Base-by-base conservation (phyloP, 2,113 vertebrate genomes). In the Nesoenas mayeri region DNA sequence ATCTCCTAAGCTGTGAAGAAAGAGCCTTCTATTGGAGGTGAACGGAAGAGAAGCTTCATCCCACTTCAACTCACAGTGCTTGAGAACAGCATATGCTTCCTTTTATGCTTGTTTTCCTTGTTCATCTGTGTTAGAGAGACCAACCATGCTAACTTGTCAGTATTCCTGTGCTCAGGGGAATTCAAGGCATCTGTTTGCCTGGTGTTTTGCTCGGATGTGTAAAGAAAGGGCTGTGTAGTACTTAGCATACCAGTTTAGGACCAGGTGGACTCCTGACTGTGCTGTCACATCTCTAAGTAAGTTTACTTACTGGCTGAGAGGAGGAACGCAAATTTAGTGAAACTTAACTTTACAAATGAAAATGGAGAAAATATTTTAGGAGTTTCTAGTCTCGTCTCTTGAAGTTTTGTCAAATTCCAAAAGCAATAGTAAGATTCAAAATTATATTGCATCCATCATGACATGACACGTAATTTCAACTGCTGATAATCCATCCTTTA, bases 351-450 rank as follows among this genome's bases (percentile, higher is more conserved):
- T 70, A 38, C 17, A 53, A 29, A 77, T 25, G 3, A 70, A 91
- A 91, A 48, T 4, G 1, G 38, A 80, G 14, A 53, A 50, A 56
- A 66, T 74, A 0, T 57, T 85, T 53, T 62, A 38, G n/a, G 48
- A 87, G 15, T 9, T 79, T 95, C 61, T 88, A n/a, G 7, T 56
- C 50, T 89, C 48, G 25, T 66, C 18, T 90, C 53, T 50, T 54
- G 26, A 88, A 85, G 32, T 75, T 85, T 60, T 77, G 29, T 78
- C 38, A 79, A 88, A 90, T 84, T 89, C 32, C 29, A 70, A 85
- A 80, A 89, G 25, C 21, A 78, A 51, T 29, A 66, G 12, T 36
- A 90, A 95, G 38, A 70, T 79, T 4, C 5, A 74, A 93, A 88
- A 38, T 50, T 50, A 58, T 60, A 44, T 21, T 40, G 44, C 5